A percentile compares a stretch with the other conserved stretches of the same genome.
Conservation (phyloP, 2,113 vertebrate species). For the Phodopus roborovskii region DNA sequence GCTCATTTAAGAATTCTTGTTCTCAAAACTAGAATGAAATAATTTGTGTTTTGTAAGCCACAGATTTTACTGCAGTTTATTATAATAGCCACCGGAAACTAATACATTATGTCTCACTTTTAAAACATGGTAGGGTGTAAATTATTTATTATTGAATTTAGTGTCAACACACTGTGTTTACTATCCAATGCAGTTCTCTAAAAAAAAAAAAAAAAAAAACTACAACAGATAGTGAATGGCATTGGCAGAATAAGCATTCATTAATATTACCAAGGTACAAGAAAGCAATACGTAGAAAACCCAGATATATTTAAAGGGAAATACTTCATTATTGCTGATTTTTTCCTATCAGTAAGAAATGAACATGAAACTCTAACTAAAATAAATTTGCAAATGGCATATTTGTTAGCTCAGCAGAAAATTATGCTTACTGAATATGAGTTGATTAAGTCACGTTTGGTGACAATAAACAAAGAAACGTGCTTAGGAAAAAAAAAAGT, state of each 20-base stretch:
- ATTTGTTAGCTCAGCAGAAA: constrained; percentile 13
- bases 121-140: background rate
- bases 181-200: background rate
- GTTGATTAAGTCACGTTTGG: constrained; percentile 36
- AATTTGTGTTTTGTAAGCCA: constrained; percentile 7
- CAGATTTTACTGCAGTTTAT: constrained; percentile 35
- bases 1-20: background rate
- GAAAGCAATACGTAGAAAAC: background rate
- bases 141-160: constrained; percentile 43
- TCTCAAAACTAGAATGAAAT: background rate
- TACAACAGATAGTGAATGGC: background rate
- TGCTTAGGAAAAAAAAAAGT: constrained; percentile 6
- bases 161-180: background rate
- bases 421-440: background rate
- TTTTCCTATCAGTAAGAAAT: background rate
- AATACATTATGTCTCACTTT: background rate
- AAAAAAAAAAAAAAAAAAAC: too few species aligned
- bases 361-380: background rate
- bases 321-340: constrained; percentile 6
- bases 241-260: background rate
- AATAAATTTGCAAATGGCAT: background rate
- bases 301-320: background rate
- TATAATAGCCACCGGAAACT: background rate
- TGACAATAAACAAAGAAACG: background rate
- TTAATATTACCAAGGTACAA: background rate